Evolutionary conservation across 2,113 vertebrate genomes (phyloP).

Genomic region (Pluvianellus socialis): DNA sequence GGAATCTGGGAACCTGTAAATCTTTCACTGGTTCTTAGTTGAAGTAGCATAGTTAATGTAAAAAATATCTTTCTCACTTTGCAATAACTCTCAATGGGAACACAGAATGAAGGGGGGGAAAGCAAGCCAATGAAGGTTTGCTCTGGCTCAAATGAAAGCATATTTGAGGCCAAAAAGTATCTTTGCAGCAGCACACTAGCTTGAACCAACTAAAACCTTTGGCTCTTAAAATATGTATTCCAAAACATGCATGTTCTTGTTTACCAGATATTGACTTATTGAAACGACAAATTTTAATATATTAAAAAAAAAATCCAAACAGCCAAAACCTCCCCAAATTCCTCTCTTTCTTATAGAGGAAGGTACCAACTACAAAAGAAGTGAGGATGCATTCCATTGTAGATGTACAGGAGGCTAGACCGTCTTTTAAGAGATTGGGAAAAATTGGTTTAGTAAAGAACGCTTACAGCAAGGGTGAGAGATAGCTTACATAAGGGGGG

Average conservation of each 20-base stretch:
- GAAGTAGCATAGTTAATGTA: conserved; percentile 42
- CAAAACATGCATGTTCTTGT: neutral
- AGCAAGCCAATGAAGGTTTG: conserved; percentile 15
- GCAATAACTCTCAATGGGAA: conserved; percentile 51
- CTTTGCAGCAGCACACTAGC: neutral
- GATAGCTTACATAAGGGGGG: neutral
- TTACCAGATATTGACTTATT: neutral
- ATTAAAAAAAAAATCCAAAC: neutral
- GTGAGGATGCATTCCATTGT: neutral
- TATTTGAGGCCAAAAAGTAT: conserved; percentile 29
- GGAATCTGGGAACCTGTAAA: conserved; percentile 67
- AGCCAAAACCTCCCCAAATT: neutral
- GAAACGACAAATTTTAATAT: neutral
- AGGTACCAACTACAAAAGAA: neutral
- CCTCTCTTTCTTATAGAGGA: neutral
- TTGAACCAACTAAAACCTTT: neutral
- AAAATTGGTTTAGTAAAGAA: neutral
- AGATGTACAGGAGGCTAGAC: neutral
- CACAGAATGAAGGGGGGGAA: neutral
- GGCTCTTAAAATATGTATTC: neutral
- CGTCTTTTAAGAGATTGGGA: neutral
- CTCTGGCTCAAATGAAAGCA: neutral
- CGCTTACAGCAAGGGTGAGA: neutral
- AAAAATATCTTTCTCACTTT: conserved; percentile 62
- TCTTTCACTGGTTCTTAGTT: conserved; percentile 57